Base-by-base conservation (phyloP, 2,888 invertebrate genomes). In the Gastrophysa polygoni region DNA sequence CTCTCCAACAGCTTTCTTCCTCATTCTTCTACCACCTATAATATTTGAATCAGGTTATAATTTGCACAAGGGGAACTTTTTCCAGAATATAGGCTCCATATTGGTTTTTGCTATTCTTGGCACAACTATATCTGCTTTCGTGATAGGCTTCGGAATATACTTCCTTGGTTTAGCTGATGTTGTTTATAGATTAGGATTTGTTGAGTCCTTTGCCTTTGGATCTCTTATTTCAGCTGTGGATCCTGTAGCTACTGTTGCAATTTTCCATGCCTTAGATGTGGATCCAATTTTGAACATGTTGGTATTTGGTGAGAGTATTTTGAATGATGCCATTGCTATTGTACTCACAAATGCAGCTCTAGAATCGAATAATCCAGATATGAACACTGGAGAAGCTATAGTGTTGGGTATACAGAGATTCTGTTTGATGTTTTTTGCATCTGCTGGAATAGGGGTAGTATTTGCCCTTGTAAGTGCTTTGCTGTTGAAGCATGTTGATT, bases 1-100 rank as follows among this genome's bases (percentile, higher is more conserved):
- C 78, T 96, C 97, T 6, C 98, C 99, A 0, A 99, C 98, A 17
- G 95, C 98, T 18, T 99, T 99, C 81, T 99, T 99, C 78, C 86
- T 99, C 56, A 93, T 99, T 1, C 86, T 99, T 0, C 82, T 99
- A 56, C 99, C 99, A 8, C 99, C 99, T 0, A 99, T 99, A 59
- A 99, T 99, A 73, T 99, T 99, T 84, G 99, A 99, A 82, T 97
- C 97, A 2, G 98, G 98, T 2, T 99, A 98, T 80, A 99, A 98
- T 85, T 86, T 99, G 63, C 98, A 99, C 77, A 99, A 99, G 83
- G 98, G 97, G 68, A 93, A 94, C 76, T 94, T 93, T 76, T 94
- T 93, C 76, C 96, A 98, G 83, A 99, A 99, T 78, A 97, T 99
- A 78, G 98, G 97, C n/a, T 97, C 98, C 2, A 99, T 99, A 74